Percentiles rank a stretch among this genome's conserved stretches.
Evolutionary conservation across 2,888 invertebrate species (phyloP).

Genomic region (Cancer borealis): DNA sequence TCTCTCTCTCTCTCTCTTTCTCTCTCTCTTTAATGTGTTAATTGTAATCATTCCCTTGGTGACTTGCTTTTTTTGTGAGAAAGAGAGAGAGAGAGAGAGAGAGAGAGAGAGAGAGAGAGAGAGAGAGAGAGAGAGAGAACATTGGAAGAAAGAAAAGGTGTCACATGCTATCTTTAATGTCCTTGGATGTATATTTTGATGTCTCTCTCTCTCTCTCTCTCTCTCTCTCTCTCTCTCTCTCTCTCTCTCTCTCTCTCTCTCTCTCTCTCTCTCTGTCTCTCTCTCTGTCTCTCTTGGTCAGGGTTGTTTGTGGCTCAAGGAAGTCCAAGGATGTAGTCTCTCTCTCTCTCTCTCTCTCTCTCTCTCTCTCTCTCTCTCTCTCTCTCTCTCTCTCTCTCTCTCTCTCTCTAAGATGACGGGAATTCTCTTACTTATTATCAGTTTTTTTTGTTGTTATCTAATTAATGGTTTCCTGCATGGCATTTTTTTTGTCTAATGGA

Average conservation of each 20-base stretch:
- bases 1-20: too few relatives aligned
- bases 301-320: too few relatives aligned
- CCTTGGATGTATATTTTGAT: background rate
- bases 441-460: too few relatives aligned
- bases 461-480: too few relatives aligned
- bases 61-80: too few relatives aligned
- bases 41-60: too few relatives aligned
- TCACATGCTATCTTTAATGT: constrained; percentile 10
- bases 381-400: background rate
- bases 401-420: background rate
- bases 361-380: background rate
- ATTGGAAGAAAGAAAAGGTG: background rate
- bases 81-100: too few relatives aligned
- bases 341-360: background rate
- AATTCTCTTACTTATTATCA: too few relatives aligned
- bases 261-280: background rate
- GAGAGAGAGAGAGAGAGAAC: too few relatives aligned
- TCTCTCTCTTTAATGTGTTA: too few relatives aligned
- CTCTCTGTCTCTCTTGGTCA: background rate
- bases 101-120: too few relatives aligned
- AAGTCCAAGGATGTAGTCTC: background rate
- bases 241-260: background rate
- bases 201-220: background rate
- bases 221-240: background rate
- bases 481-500: too few relatives aligned